These are phyloP conservation scores for Glaucidium brasilianum DNA, from an alignment of 2,113 vertebrate species.

Conservation along the genomic window DNA sequence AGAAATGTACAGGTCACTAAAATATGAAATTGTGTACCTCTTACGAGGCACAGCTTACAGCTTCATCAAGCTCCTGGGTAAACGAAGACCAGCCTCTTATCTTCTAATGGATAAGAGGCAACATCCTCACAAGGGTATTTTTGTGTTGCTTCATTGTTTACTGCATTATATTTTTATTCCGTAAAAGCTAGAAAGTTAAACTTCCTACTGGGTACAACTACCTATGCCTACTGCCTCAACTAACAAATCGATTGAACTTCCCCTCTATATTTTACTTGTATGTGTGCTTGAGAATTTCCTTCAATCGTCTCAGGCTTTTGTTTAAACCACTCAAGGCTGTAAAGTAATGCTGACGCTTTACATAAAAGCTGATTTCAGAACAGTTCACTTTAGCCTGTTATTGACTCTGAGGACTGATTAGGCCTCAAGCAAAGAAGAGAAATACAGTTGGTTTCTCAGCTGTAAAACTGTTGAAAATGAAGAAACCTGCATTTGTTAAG, in stretches of 20 bases:
- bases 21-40: background rate
- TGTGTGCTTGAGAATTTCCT: background rate
- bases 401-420: background rate
- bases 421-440: background rate
- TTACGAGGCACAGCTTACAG: background rate
- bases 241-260: background rate
- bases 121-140: background rate
- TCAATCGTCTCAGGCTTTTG: background rate
- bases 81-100: rapidly evolving
- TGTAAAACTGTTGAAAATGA: background rate
- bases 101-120: background rate
- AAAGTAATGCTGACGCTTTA: background rate
- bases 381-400: background rate
- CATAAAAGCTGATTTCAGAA: constrained; percentile 11
- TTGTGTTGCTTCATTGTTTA: background rate
- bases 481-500: background rate
- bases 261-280: background rate
- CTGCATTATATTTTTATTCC: background rate
- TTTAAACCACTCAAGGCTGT: background rate
- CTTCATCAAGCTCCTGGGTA: background rate
- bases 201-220: background rate
- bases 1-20: background rate
- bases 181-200: background rate
- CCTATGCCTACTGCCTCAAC: background rate
- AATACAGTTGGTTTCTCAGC: background rate